Evolutionary conservation across 64 coral and sea anemone genomes (phyloP), one percentile per base, ranked within the genome.

Genomic region (Anthopleura sola): DNA sequence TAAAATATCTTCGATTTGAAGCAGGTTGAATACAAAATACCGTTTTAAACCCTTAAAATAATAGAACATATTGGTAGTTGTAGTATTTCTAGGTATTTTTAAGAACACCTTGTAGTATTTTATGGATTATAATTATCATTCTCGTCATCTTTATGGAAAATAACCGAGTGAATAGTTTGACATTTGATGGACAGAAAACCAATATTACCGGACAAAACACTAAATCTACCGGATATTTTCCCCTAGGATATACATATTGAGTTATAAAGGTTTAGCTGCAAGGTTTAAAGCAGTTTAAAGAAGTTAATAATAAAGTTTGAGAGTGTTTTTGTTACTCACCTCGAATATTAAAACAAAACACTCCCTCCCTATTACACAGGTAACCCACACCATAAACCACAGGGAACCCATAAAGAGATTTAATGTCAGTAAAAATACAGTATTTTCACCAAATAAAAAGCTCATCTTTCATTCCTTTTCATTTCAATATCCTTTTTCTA

Each of bases 321-420:
- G 23, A 5, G 66, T 71, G n/a, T 44, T 44, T 71, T 31, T n/a
- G 66, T 71, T 71, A 71, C 66, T 71, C 66, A 71, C 66, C 66
- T 71, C 26, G 28, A 62, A 34, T 28, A 31, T 2, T 11, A 62
- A 62, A 62, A 62, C 3, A n/a, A 62, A 21, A 21, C 58, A 11
- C 31, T 71, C 66, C 66, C 29, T 71, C 10, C 66, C 66, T 71
- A 71, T 32, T 3, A 71, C 66, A 71, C 66, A 71, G 66, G 66
- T 28, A 71, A 33, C 66, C 66, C 66, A 71, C 14, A 32, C 8
- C 29, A 11, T 71, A 6, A 21, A 36, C 66, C 66, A 71, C 26
- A 71, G 66, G 66, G 3, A 71, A 15, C 66, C 66, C 66, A 71
- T 24, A 58, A 20, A 21, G 21, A 21, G 21, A n/a, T n/a, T n/a